Base-by-base conservation (phyloP, 1,140 invertebrate species). In the Sitobion miscanthi region DNA sequence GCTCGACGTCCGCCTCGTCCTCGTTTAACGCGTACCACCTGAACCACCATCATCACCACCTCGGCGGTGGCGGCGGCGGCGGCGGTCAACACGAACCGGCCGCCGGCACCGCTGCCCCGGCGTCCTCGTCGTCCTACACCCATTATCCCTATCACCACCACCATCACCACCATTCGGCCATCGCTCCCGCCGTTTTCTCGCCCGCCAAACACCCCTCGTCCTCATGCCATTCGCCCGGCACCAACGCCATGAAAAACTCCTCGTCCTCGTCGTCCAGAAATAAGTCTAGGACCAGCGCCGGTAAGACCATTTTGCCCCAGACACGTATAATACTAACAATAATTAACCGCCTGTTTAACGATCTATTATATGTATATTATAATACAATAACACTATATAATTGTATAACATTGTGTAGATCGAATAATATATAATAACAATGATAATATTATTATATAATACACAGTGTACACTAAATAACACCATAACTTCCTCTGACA, bases 261-360 rank as follows among this genome's bases (percentile, higher is more conserved):
- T 93, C 94, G 57, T 94, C 93, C 62, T 57, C 93, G 52, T 90
- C 93, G 45, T 94, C 94, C 90, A 94, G 94, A 93, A 94, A 94
- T 93, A 94, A 94, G 90, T 94, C 94, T 89, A 94, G 94, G 94
- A 94, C 94, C 52, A 94, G 94, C 94, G 94, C 94, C 94, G 94
- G 94, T 94, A 94, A 94, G 94, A 87, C 62, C 62, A 77, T 77
- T 77, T 77, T 77, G 62, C 93, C 77, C 91, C 85, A 25, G 25
- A n/a, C 93, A 77, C 69, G 14, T 54, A 86, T 25, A 54, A 54
- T 88, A 87, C 14, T 87, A 87, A 83, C 8, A 54, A 54, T 54
- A 54, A 54, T 21, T 54, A 42, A 85, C 38, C 38, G 83, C 62
- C 62, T 77, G 1, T 21, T 21, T 77, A 77, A 77, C 62, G 4